Evolutionary conservation across 2,888 invertebrate genomes (phyloP), one percentile per base, ranked within the genome.

Genomic region (Peribatodes rhomboidaria): DNA sequence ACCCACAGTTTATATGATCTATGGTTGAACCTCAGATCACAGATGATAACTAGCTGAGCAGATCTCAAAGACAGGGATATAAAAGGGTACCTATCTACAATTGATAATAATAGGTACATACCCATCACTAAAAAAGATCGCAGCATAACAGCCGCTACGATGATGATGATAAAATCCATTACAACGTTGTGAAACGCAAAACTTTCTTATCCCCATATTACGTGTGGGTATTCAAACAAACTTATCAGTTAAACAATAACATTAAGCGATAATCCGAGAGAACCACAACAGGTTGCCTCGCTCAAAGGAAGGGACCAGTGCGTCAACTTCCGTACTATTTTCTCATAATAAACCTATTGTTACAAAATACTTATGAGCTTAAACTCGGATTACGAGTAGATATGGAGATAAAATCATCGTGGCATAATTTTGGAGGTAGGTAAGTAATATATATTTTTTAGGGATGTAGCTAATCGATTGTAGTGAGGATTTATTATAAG

Each of bases 271-370:
- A 82, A 85, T 84, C 82, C 76, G 70, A 64, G 68, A 56, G 71
- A 76, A 77, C 68, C 69, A 77, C 78, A 83, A 87, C 88, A 87
- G 81, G 81, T 81, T 80, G 7, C 71, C 50, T 72, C 57, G 49
- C 67, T 64, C 39, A 63, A 69, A 77, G 79, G 77, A 84, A 82
- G 78, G 82, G 79, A 77, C 74, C 68, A 74, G 83, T 88, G 88
- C 86, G 86, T 88, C 89, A 87, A 88, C 89, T 90, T 91, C 91
- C 92, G 89, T 87, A 79, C 75, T 75, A 72, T 72, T 79, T 73
- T 68, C 67, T 69, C 39, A 46, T 27, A 58, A 56, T 52, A 71
- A 73, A 53, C 70, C 77, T 69, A 78, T 83, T 83, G 84, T 83
- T 76, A 64, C 53, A 37, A 53, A 69, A 73, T 75, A 71, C 65